Evolutionary conservation across 2,888 invertebrate genomes (phyloP).

Genomic region (Aplocera efformata): DNA sequence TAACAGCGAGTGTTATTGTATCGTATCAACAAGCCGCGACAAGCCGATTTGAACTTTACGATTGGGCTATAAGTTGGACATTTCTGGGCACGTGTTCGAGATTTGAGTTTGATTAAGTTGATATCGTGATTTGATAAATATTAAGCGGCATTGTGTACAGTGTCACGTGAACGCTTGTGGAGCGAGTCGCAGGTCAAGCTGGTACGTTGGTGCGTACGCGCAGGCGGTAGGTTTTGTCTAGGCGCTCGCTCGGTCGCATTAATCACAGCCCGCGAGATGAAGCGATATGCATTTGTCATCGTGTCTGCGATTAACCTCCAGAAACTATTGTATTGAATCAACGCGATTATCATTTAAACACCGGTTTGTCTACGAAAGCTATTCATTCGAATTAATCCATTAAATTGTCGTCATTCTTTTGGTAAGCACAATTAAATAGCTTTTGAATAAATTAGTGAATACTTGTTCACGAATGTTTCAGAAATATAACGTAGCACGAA

Average conservation of each 20-base stretch:
- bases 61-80: conserved; percentile 28
- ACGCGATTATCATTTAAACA: conserved; percentile 66
- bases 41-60: conserved; percentile 38
- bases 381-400: conserved; percentile 30
- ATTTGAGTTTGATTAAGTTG: conserved; percentile 46
- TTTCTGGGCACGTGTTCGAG: conserved; percentile 26
- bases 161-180: conserved; percentile 63
- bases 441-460: conserved; percentile 68
- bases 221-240: conserved; percentile 73
- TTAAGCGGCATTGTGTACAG: conserved; percentile 70
- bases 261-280: conserved; percentile 72
- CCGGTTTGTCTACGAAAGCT: conserved; percentile 42
- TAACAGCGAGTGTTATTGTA: conserved; percentile 37
- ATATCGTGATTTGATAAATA: conserved; percentile 69
- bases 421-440: conserved; percentile 32
- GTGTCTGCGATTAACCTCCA: conserved; percentile 70
- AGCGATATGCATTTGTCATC: conserved; percentile 78
- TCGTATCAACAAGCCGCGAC: conserved; percentile 30
- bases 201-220: conserved; percentile 60
- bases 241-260: conserved; percentile 66
- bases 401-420: no score
- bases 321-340: conserved; percentile 74
- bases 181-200: conserved; percentile 59
- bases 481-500: conserved; percentile 75
- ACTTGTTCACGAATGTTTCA: conserved; percentile 71